Base-by-base conservation (phyloP, 1,140 invertebrate species). In the Acromyrmex charruanus region DNA sequence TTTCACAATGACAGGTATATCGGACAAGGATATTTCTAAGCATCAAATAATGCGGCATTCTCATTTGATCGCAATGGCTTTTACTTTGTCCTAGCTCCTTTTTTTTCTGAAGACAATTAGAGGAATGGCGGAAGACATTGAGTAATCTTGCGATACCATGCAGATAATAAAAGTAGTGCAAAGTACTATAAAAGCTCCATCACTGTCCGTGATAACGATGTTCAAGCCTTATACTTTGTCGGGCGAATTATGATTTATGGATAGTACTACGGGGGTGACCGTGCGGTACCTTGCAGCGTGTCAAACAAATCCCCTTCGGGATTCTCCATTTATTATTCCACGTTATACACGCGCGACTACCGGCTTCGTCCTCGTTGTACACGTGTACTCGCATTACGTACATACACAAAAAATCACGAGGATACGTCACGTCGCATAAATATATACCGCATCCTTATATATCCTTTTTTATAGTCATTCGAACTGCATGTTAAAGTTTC, bases 231-330 rank as follows among this genome's bases (percentile, higher is more conserved):
- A 85, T 68, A 85, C 80, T 69, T 87, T 85, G 69, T 85, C 69
- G 69, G 31, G 61, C 80, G 86, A 84, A 87, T 82, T 87, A 87
- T 87, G 86, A 87, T 85, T 87, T 85, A 87, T 87, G 86, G 74
- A 69, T 65, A 66, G 69, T 81, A 53, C 69, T 77, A 84, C 25
- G 58, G 65, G 72, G 80, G 61, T 69, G 66, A 72, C 85, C 61
- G 79, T 51, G n/a, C 51, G 65, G 79, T 71, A 44, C 66, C 77
- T 82, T 71, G 69, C 77, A 35, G 63, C 69, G 59, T 58, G 85
- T 87, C 85, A 87, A 87, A 87, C 85, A 71, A 82, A 87, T 77
- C 53, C 80, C 68, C 65, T 85, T 77, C 80, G 86, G 61, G 55
- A 75, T 77, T 85, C 80, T 84, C 80, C 86, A 87, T 87, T 87